Percentiles rank a stretch among this genome's conserved stretches.
phyloP scores from a whole-genome alignment of 2,888 invertebrate species.

The Linyphia triangularis region DNA sequence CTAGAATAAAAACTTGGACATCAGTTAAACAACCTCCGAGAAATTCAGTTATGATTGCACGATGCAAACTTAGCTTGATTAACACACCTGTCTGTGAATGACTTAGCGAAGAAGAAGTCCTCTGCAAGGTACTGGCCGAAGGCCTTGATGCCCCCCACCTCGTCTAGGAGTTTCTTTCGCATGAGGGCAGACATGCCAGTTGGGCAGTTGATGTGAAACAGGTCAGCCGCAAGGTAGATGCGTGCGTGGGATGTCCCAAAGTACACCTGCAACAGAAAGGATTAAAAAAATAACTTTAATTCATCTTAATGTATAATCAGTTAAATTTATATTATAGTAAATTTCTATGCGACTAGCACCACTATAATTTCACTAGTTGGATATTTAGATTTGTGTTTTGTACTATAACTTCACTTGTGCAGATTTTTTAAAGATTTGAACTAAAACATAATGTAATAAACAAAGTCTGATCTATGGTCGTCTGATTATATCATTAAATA shows the following conservation, averaged over 20 bases:
- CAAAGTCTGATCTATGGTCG: no score
- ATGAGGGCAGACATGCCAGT: conserved; percentile 99
- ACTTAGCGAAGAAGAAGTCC: conserved; percentile 98
- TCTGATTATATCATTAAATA: no score
- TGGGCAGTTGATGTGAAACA: conserved; percentile 95
- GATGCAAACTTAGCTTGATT: no score
- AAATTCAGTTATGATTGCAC: no score
- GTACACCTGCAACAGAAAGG: conserved; percentile 84
- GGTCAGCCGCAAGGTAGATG: conserved; percentile 95
- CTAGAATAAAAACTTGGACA: no score
- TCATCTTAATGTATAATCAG: not conserved
- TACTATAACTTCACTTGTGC: no score
- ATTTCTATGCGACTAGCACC: no score
- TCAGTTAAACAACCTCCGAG: no score
- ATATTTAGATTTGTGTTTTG: not conserved
- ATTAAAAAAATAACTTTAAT: not conserved
- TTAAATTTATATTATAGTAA: not conserved
- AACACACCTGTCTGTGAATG: conserved; percentile 85
- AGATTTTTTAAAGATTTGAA: no score
- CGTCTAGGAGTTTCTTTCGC: conserved; percentile 92
- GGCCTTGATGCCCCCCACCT: conserved; percentile 92
- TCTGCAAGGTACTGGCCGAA: conserved; percentile 98
- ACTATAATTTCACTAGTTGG: no score
- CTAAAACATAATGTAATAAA: no score
- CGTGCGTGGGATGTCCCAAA: conserved; percentile 98